Percentiles rank a stretch among this genome's conserved stretches.
phyloP scores from a whole-genome alignment of 2,888 invertebrate species.

The Eledona agricola region DNA sequence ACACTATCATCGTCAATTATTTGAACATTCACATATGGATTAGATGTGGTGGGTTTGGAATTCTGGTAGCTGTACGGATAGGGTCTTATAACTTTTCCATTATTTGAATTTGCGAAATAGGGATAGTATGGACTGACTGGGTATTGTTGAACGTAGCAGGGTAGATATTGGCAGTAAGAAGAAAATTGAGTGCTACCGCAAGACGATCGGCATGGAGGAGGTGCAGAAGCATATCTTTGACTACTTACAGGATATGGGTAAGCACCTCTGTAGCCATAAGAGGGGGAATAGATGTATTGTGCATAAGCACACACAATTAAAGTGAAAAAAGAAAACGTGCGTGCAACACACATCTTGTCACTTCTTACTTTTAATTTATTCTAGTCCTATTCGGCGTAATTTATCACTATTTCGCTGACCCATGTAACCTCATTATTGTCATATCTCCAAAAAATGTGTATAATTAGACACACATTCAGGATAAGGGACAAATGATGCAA shows the following conservation, averaged over 20 bases:
- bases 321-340: slow-evolving; percentile 2
- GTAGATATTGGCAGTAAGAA: slow-evolving; percentile 8
- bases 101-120: slow-evolving; percentile 4
- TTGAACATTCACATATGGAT: slow-evolving; percentile 26
- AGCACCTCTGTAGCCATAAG: slow-evolving; percentile 7
- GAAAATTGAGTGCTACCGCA: slow-evolving; percentile 13
- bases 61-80: background rate
- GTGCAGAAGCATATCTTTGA: slow-evolving; percentile 4
- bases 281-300: slow-evolving; percentile 8
- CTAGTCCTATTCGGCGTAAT: no score
- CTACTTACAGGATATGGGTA: slow-evolving; percentile 6
- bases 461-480: no score
- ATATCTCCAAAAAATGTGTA: no score
- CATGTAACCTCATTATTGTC: no score
- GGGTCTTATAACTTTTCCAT: slow-evolving; percentile 1
- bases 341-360: slow-evolving; percentile 6
- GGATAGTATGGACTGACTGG: slow-evolving; percentile 9
- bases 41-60: background rate
- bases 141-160: slow-evolving; percentile 8
- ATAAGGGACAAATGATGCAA: no score
- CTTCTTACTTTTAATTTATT: slow-evolving; percentile 2
- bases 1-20: slow-evolving; percentile 21
- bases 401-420: slow-evolving; percentile 11
- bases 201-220: slow-evolving; percentile 14
- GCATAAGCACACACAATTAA: slow-evolving; percentile 4